Percentiles rank a stretch among this genome's conserved stretches.
These are phyloP conservation scores for Osmoderma eremita DNA, from an alignment of 2,888 invertebrate species.

Conservation along the genomic window DNA sequence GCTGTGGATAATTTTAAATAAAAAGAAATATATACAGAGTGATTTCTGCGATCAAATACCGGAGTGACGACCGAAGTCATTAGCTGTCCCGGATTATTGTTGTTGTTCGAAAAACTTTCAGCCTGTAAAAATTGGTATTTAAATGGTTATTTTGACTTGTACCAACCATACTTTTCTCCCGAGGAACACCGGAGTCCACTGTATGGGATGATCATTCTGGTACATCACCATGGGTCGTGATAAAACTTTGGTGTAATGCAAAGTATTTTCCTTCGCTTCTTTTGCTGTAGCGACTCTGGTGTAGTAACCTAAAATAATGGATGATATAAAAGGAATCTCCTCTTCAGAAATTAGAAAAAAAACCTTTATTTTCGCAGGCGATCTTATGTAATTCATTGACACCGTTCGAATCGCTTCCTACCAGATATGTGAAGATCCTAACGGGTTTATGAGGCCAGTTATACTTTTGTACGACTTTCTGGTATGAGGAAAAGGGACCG, in stretches of 20 bases:
- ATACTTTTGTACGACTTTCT: conserved; percentile 75
- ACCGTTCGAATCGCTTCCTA: conserved; percentile 92
- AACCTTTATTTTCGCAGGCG: conserved; percentile 98
- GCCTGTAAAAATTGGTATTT: conserved; percentile 66
- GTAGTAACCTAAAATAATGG: conserved; percentile 77
- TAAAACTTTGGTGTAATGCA: conserved; percentile 94
- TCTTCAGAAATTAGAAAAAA: conserved; percentile 21
- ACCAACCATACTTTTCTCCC: conserved; percentile 76
- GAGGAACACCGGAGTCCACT: conserved; percentile 94
- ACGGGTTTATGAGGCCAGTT: conserved; percentile 96
- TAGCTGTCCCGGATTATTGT: conserved; percentile 79
- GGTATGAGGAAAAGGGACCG: conserved; percentile 80
- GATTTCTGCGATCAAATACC: conserved; percentile 92
- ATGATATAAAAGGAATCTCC: background rate
- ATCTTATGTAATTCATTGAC: conserved; percentile 89
- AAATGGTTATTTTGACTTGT: conserved; percentile 7
- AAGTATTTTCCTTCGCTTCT: conserved; percentile 90
- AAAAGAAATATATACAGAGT: conserved; percentile 70
- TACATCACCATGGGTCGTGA: conserved; percentile 96
- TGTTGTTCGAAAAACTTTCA: conserved; percentile 73
- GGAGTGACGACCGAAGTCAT: conserved; percentile 95
- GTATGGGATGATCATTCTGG: conserved; percentile 88
- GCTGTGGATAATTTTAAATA: conserved; percentile 1
- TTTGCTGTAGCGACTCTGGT: conserved; percentile 88
- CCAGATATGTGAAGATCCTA: conserved; percentile 94